Percentiles rank a stretch among this genome's conserved stretches.
phyloP scores from a whole-genome alignment of 2,113 vertebrate species.

The Pavo muticus region DNA sequence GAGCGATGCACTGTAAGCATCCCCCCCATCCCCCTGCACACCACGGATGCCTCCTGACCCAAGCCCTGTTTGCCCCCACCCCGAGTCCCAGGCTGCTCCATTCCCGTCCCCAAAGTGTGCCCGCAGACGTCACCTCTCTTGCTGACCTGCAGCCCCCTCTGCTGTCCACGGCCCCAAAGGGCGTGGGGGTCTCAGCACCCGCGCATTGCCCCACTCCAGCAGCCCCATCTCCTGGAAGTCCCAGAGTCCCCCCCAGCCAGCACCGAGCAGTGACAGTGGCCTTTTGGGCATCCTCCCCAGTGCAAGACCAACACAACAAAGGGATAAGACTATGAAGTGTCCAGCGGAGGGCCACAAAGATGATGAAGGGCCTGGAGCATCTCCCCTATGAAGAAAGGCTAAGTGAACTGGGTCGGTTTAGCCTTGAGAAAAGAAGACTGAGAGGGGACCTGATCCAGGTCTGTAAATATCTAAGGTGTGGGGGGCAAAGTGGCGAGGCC shows the following conservation, averaged over 20 bases:
- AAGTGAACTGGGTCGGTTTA: too few species aligned
- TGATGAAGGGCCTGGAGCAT: too few species aligned
- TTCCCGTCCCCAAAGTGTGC: neutral
- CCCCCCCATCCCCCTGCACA: neutral
- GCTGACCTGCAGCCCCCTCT: slow-evolving; percentile 73
- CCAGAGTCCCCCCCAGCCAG: neutral
- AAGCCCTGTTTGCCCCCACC: accelerated
- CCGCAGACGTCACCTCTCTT: neutral
- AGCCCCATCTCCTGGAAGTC: neutral
- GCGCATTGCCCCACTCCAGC: accelerated
- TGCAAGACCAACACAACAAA: neutral
- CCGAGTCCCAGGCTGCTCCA: neutral
- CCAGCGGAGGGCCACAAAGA: too few species aligned
- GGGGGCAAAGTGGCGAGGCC: too few species aligned
- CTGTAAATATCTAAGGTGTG: too few species aligned
- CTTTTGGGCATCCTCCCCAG: neutral
- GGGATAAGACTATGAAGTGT: accelerated
- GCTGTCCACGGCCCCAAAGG: slow-evolving; percentile 25
- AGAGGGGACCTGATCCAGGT: too few species aligned
- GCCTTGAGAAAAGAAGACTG: too few species aligned
- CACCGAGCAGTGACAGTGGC: neutral
- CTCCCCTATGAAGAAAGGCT: too few species aligned
- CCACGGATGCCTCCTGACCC: neutral
- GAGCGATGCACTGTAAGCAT: neutral
- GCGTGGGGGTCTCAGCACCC: neutral